phyloP scores from a whole-genome alignment of 2,797 vertebrate genomes.

The Etheostoma nigrum region DNA sequence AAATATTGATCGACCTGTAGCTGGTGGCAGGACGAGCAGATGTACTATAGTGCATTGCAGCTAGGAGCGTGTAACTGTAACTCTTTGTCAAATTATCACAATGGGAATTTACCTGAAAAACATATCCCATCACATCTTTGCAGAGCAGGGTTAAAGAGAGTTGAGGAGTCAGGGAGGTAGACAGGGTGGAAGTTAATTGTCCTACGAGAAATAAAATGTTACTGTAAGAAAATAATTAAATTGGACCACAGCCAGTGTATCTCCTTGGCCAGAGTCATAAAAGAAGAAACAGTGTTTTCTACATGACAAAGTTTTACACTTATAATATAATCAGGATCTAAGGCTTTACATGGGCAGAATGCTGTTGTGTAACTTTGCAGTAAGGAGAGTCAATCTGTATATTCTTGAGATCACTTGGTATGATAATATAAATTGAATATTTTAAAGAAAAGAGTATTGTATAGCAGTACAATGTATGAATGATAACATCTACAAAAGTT shows the following conservation, averaged over 20 bases:
- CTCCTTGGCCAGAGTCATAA: constrained; percentile 41
- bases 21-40: constrained; percentile 22
- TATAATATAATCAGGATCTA: constrained; percentile 42
- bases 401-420: constrained; percentile 19
- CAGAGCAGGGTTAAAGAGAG: constrained; percentile 27
- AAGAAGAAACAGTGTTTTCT: constrained; percentile 32
- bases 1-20: constrained; percentile 78
- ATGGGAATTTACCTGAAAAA: constrained; percentile 27
- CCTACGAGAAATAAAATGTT: constrained; percentile 57
- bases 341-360: constrained; percentile 19
- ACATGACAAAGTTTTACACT: constrained; percentile 36
- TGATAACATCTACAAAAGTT: background rate
- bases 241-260: constrained; percentile 56
- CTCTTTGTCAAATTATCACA: constrained; percentile 10
- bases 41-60: constrained; percentile 10
- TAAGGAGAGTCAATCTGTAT: constrained; percentile 20
- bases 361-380: constrained; percentile 1
- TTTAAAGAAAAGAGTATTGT: constrained; percentile 13
- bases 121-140: constrained; percentile 9
- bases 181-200: constrained; percentile 40
- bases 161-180: constrained; percentile 19
- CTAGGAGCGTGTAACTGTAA: constrained; percentile 18
- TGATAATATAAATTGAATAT: constrained; percentile 29
- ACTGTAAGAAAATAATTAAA: constrained; percentile 65
- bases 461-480: background rate